phyloP scores from a whole-genome alignment of 2,888 invertebrate species.

The Protodeltote pygarga region DNA sequence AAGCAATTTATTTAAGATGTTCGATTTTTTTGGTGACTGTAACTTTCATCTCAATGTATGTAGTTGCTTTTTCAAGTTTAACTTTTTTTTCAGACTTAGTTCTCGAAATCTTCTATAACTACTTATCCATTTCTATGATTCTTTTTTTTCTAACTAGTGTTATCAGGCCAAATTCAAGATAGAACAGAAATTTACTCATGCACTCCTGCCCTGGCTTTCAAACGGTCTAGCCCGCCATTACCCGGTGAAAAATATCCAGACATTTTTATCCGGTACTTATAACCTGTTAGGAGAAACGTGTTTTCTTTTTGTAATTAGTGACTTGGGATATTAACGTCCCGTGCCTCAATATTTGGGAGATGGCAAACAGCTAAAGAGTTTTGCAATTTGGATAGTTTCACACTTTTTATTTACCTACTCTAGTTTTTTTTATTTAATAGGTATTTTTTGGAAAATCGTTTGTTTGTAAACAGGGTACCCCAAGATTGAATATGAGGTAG shows the following conservation, averaged over 20 bases:
- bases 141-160: neutral
- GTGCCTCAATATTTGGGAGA: conserved; percentile 27
- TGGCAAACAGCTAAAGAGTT: neutral
- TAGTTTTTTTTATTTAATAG: no score
- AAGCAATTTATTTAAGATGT: no score
- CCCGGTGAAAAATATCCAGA: conserved; percentile 72
- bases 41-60: no score
- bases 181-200: neutral
- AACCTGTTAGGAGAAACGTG: conserved; percentile 62
- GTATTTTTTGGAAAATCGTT: no score
- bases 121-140: neutral
- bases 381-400: neutral
- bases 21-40: no score
- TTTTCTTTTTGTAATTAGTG: conserved; percentile 64
- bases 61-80: no score
- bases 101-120: neutral
- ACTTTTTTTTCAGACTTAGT: no score
- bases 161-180: neutral
- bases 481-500: no score
- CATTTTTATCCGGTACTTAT: conserved; percentile 74
- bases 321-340: conserved; percentile 43
- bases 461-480: no score
- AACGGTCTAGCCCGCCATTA: conserved; percentile 63
- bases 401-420: no score
- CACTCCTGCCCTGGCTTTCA: conserved; percentile 56